A percentile compares a stretch with the other conserved stretches of the same genome.
Evolutionary conservation across 2,113 vertebrate species (phyloP).

Genomic region (Laticauda colubrina): DNA sequence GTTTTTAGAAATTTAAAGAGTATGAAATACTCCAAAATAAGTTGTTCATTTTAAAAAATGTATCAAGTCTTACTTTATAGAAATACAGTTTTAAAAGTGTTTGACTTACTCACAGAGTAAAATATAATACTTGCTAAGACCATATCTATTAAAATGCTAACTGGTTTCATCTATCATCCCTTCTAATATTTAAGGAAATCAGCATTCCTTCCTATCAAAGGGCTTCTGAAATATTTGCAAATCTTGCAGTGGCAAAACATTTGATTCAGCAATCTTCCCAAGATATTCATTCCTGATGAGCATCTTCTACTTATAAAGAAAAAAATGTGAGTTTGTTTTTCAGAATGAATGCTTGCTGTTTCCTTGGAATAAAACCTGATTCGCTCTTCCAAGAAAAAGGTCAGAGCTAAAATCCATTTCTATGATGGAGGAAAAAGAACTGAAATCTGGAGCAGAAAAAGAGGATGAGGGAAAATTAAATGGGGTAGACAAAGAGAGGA

Average conservation of each 20-base stretch:
- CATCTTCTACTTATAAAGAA: background rate
- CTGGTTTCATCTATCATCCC: background rate
- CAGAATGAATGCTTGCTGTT: background rate
- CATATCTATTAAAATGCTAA: background rate
- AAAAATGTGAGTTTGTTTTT: background rate
- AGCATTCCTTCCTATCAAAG: background rate
- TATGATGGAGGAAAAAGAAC: background rate
- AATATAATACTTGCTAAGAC: background rate
- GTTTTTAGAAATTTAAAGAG: slow-evolving; percentile 23
- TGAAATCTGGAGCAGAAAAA: background rate
- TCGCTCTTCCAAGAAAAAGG: background rate
- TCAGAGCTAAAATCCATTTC: background rate
- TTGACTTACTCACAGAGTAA: slow-evolving; percentile 23
- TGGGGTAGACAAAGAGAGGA: background rate
- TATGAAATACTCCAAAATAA: slow-evolving; percentile 16
- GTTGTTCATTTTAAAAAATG: background rate
- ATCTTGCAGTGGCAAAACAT: background rate
- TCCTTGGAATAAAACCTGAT: background rate
- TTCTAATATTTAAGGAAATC: background rate
- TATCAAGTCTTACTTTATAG: slow-evolving; percentile 20
- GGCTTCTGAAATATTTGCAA: background rate
- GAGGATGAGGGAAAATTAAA: background rate
- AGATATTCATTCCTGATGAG: background rate
- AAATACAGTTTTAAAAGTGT: slow-evolving; percentile 15
- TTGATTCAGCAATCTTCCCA: background rate